phyloP scores from a whole-genome alignment of 2,113 vertebrate genomes.

The Phylloscopus trochiloides region DNA sequence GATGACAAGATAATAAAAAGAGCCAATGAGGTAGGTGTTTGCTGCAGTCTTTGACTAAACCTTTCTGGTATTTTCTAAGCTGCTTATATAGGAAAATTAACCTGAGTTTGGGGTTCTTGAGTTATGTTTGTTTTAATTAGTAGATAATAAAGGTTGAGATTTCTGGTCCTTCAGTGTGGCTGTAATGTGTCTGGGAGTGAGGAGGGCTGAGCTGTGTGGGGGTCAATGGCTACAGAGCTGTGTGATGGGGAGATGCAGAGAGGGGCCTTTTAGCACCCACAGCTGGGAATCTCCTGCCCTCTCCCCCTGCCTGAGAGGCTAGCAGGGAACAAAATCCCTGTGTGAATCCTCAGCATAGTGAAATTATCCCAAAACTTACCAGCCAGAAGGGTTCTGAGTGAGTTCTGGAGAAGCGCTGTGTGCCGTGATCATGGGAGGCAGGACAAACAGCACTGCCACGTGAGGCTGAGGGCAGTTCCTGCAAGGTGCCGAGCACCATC shows the following conservation, averaged over 20 bases:
- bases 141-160: background rate
- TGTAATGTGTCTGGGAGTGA: background rate
- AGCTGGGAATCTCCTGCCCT: background rate
- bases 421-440: rapidly evolving
- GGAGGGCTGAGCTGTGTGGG: background rate
- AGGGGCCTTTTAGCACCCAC: rapidly evolving
- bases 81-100: background rate
- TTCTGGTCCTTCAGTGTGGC: background rate
- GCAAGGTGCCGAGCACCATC: background rate
- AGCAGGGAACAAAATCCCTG: rapidly evolving
- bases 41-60: background rate
- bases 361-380: background rate
- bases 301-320: background rate
- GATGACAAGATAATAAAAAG: conserved; percentile 94
- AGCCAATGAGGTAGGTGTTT: conserved; percentile 78
- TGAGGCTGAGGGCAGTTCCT: background rate
- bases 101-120: background rate
- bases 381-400: background rate
- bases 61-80: background rate
- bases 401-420: background rate
- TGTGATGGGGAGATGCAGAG: background rate
- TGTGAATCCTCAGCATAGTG: background rate
- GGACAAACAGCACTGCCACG: rapidly evolving
- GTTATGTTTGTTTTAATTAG: background rate
- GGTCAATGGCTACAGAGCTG: background rate